Base-by-base conservation (phyloP, 2,888 invertebrate species). In the Catocala sponsa region DNA sequence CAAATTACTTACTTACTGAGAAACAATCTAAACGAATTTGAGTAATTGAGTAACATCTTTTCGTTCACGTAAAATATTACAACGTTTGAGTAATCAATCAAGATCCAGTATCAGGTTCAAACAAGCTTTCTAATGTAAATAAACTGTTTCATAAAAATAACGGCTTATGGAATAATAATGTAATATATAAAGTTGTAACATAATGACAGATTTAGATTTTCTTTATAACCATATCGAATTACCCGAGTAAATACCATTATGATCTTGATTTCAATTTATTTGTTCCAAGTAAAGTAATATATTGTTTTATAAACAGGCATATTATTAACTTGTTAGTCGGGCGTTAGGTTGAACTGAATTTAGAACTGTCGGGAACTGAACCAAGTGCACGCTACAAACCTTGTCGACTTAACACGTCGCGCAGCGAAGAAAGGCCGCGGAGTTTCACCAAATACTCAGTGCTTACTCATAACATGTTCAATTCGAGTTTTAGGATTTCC, bases 1-100 rank as follows among this genome's bases (percentile, higher is more conserved):
- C 10, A 59, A 55, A 49, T 50, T 59, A 55, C 46, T 54, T 13
- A 38, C 9, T 33, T 33, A 41, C 25, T 25, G 13, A 63, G 61
- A 48, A 50, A 56, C 25, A 49, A 54, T 55, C 59, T 56, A 66
- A 66, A 68, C 55, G 41, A 63, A 59, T 57, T 44, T 59, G 44
- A 63, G 56, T 70, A 59, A 75, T 55, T 59, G 55, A 56, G 67
- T 59, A 65, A 68, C 53, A 68, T 71, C 53, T 73, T 74, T 76
- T 73, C 13, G 64, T 69, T 74, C 86, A 82, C 87, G 87, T 87
- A 87, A 81, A 78, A 85, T 79, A 87, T 86, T 76, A 74, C 63
- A 76, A 72, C 71, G 77, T 76, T 68, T 63, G 13, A 65, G 76
- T 63, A 73, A 84, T 84, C 82, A 78, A 86, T 85, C 81, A 83